phyloP scores from a whole-genome alignment of 1,140 invertebrate species.

The Gryllus bimaculatus region DNA sequence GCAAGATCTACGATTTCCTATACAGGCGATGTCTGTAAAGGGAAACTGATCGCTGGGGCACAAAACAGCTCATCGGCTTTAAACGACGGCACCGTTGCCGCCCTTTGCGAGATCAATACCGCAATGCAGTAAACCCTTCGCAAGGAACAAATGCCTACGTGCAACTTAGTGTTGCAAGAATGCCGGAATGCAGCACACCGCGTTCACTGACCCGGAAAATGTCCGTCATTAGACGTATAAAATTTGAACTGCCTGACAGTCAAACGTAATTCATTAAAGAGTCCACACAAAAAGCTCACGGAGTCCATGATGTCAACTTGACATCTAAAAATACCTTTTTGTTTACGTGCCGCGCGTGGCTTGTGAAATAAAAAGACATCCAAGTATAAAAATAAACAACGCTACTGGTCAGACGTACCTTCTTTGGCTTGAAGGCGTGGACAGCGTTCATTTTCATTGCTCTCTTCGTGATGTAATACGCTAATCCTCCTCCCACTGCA shows the following conservation, averaged over 20 bases:
- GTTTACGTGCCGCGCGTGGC: no score
- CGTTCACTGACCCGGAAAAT: no score
- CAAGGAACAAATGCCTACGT: background rate
- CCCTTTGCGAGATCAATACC: background rate
- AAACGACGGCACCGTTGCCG: background rate
- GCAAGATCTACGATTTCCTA: no score
- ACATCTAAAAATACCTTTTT: no score
- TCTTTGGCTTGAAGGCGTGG: constrained; percentile 13
- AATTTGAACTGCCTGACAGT: no score
- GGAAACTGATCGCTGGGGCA: background rate
- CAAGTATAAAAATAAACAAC: background rate
- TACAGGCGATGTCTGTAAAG: background rate
- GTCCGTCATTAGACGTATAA: no score
- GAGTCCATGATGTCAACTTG: no score
- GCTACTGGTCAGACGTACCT: background rate
- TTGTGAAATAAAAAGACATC: background rate
- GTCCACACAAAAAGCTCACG: no score
- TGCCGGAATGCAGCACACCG: no score
- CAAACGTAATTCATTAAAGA: no score
- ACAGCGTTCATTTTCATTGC: constrained; percentile 6
- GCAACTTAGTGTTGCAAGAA: background rate
- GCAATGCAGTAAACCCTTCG: background rate
- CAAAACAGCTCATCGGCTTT: background rate
- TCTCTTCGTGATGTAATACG: background rate
- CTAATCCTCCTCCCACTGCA: constrained; percentile 11